A percentile compares a stretch with the other conserved stretches of the same genome.
Evolutionary conservation across 2,888 invertebrate genomes (phyloP).

Genomic region (Diarsia mendica): DNA sequence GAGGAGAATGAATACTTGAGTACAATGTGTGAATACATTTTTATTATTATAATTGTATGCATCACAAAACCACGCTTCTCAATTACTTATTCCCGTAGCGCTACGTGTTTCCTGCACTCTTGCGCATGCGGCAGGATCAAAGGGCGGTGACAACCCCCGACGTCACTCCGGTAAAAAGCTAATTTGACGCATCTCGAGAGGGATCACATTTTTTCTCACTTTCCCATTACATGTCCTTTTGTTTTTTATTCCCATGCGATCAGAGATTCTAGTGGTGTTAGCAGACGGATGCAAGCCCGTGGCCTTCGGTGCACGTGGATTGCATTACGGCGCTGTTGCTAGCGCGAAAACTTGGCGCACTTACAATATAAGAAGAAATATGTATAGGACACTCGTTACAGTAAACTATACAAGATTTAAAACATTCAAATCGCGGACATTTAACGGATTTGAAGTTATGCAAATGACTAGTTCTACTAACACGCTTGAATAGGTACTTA

Average conservation of each 20-base stretch:
- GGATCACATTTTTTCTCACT: slow-evolving; percentile 73
- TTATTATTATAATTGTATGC: slow-evolving; percentile 12
- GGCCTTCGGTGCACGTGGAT: slow-evolving; percentile 83
- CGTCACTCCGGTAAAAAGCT: slow-evolving; percentile 72
- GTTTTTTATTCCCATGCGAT: slow-evolving; percentile 75
- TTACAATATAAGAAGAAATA: slow-evolving; percentile 31
- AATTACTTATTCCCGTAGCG: slow-evolving; percentile 80
- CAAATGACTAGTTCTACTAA: slow-evolving; percentile 43
- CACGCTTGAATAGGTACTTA: slow-evolving; percentile 36
- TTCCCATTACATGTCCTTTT: slow-evolving; percentile 71
- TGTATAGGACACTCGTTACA: slow-evolving; percentile 9
- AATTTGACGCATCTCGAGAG: slow-evolving; percentile 77
- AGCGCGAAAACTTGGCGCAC: slow-evolving; percentile 63
- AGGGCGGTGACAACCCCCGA: slow-evolving; percentile 68
- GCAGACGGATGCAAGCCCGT: slow-evolving; percentile 77
- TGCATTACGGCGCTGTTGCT: slow-evolving; percentile 77
- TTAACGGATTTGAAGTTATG: slow-evolving; percentile 37
- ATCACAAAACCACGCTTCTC: slow-evolving; percentile 66
- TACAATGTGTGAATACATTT: slow-evolving; percentile 30
- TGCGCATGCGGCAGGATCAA: slow-evolving; percentile 74
- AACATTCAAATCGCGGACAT: slow-evolving; percentile 19
- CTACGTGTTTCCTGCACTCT: slow-evolving; percentile 74
- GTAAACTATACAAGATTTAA: slow-evolving; percentile 14
- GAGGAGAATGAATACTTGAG: neutral
- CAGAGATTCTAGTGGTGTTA: slow-evolving; percentile 79